These are phyloP conservation scores for Hoplostethus atlanticus DNA, from an alignment of 2,797 vertebrate genomes.

Conservation along the genomic window DNA sequence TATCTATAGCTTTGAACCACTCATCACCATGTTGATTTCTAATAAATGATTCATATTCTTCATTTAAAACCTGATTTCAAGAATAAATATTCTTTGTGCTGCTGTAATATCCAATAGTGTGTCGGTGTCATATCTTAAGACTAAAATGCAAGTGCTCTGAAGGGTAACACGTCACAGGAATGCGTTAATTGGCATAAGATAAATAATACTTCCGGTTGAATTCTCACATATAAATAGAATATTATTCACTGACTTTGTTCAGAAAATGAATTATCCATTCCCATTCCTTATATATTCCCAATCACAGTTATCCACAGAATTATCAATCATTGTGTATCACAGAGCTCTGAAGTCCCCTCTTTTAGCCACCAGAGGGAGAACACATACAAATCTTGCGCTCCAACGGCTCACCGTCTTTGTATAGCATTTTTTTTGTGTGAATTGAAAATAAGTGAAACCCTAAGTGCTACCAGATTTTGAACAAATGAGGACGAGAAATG, in stretches of 20 bases:
- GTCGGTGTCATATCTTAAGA: neutral
- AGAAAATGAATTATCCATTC: neutral
- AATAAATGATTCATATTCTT: neutral
- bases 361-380: constrained; percentile 60
- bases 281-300: neutral
- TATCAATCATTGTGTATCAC: neutral
- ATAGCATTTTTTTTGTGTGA: neutral
- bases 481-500: neutral
- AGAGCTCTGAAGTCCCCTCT: neutral
- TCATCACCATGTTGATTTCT: too few species aligned
- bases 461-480: neutral
- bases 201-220: constrained; percentile 1
- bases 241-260: neutral
- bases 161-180: constrained; percentile 7
- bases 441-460: neutral
- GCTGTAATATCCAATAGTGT: neutral
- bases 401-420: too few species aligned
- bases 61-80: neutral
- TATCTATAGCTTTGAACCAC: constrained; percentile 5
- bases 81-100: neutral
- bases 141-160: constrained; percentile 29
- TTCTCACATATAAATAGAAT: neutral
- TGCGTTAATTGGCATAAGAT: neutral
- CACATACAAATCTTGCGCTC: neutral
- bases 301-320: neutral